A percentile compares a stretch with the other conserved stretches of the same genome.
These are phyloP conservation scores for Labroides dimidiatus DNA, from an alignment of 2,797 vertebrate species.

Conservation along the genomic window DNA sequence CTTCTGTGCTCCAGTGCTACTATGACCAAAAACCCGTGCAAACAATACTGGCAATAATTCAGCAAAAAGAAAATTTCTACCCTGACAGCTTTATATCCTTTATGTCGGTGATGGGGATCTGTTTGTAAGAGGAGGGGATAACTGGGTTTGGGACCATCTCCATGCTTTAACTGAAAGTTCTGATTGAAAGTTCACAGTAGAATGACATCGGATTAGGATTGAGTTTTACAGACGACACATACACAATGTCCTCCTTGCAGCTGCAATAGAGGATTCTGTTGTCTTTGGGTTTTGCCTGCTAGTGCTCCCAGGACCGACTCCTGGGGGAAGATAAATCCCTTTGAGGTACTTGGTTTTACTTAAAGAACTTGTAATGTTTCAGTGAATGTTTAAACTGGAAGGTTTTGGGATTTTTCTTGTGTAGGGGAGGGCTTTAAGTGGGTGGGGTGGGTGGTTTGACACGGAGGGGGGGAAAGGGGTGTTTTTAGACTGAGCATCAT, in stretches of 20 bases:
- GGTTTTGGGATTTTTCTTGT: conserved; percentile 83
- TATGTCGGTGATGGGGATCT: conserved; percentile 70
- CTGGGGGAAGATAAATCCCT: conserved; percentile 77
- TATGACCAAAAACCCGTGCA: conserved; percentile 80
- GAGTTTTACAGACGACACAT: conserved; percentile 60
- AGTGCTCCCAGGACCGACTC: conserved; percentile 74
- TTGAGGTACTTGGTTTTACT: conserved; percentile 91
- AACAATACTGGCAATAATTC: conserved; percentile 84
- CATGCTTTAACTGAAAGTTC: conserved; percentile 77
- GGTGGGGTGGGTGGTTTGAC: conserved; percentile 49
- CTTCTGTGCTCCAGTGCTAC: conserved; percentile 67
- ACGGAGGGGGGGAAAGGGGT: conserved; percentile 54
- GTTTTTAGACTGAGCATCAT: conserved; percentile 83
- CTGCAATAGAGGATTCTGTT: conserved; percentile 72
- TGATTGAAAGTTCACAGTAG: conserved; percentile 59
- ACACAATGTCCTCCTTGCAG: conserved; percentile 72
- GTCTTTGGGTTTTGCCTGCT: conserved; percentile 68
- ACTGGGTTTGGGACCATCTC: conserved; percentile 75
- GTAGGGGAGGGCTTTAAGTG: conserved; percentile 75
- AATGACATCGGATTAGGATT: conserved; percentile 73
- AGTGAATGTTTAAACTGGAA: conserved; percentile 96
- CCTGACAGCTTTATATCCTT: conserved; percentile 81
- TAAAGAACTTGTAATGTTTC: conserved; percentile 88
- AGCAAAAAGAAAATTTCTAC: conserved; percentile 76
- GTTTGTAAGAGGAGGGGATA: conserved; percentile 61